Base-by-base conservation (phyloP, 2,113 vertebrate genomes). In the Ariopsis seemanni region DNA sequence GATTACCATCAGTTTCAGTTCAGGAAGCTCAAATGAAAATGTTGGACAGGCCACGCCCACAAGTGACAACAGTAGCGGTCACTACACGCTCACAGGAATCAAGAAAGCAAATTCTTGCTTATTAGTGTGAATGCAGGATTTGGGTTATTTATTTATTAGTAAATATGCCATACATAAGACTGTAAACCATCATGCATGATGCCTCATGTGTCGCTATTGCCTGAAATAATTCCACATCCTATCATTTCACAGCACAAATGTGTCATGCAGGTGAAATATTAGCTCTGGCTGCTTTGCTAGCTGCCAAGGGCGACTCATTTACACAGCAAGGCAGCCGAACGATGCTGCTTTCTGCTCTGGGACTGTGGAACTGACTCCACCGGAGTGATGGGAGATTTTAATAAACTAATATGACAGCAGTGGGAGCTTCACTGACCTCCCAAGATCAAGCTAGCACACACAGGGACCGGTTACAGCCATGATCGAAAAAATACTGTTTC, bases 301-400 rank as follows among this genome's bases (percentile, higher is more conserved):
- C 50, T 82, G 87, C 89, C 85, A 82, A 84, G 75, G 87, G 89
- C 85, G 69, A 86, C 58, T 88, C 90, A 91, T 89, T 89, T 88
- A 91, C 83, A 82, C 85, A 62, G 77, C 55, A 81, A 78, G 87
- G 60, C 85, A 71, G 77, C 57, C 58, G 84, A 86, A 84, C 81
- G 62, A 69, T 82, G 84, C 60, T 88, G 22, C 48, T 63, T 86
- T 82, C 60, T 85, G 86, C 88, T 86, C 82, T 63, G 60, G 88
- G 88, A 90, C 90, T 84, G 65, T 86, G 62, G 74, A 86, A 77
- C 7, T 52, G 87, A 90, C 67, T 89, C 82, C 57, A 27, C 50
- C 71, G 58, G 25, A 57, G 55, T 86, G 52, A 90, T 84, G 81
- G 88, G 75, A 81, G 84, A 89, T 90, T 87, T 89, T 80, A 89